phyloP scores from a whole-genome alignment of 2,888 invertebrate genomes.

The Dexiosoma caninum region DNA sequence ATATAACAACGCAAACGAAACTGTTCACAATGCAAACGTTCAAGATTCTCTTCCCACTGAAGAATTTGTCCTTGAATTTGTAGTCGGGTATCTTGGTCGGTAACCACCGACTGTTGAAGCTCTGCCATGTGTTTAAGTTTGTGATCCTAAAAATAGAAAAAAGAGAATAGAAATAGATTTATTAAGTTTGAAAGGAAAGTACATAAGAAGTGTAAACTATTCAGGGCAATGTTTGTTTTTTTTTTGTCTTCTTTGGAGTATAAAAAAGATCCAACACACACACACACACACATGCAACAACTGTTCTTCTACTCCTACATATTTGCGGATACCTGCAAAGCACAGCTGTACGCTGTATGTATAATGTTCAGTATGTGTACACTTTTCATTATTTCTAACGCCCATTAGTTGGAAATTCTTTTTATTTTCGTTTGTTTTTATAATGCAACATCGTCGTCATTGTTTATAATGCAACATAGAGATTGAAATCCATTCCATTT shows the following conservation, averaged over 20 bases:
- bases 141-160: conserved; percentile 85
- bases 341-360: conserved; percentile 11
- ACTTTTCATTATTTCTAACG: conserved; percentile 60
- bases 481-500: conserved; percentile 59
- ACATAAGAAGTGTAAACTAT: not conserved
- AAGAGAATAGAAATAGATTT: conserved; percentile 4
- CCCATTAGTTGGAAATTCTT: conserved; percentile 60
- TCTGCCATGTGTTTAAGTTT: conserved; percentile 99
- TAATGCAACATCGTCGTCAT: conserved; percentile 28
- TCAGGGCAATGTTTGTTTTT: not conserved
- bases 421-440: conserved; percentile 28
- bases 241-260: not conserved
- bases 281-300: not conserved
- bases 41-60: conserved; percentile 98
- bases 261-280: not conserved
- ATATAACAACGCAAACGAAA: conserved; percentile 97
- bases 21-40: conserved; percentile 96
- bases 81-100: conserved; percentile 93
- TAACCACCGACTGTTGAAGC: conserved; percentile 96
- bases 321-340: not conserved
- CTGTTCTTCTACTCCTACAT: not conserved
- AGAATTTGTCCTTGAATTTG: conserved; percentile 95
- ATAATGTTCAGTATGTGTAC: conserved; percentile 29
- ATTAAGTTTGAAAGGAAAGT: conserved; percentile 2
- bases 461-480: conserved; percentile 43